Conservation (phyloP, 64 coral and sea anemone genomes). For the Platygyra sinensis region DNA sequence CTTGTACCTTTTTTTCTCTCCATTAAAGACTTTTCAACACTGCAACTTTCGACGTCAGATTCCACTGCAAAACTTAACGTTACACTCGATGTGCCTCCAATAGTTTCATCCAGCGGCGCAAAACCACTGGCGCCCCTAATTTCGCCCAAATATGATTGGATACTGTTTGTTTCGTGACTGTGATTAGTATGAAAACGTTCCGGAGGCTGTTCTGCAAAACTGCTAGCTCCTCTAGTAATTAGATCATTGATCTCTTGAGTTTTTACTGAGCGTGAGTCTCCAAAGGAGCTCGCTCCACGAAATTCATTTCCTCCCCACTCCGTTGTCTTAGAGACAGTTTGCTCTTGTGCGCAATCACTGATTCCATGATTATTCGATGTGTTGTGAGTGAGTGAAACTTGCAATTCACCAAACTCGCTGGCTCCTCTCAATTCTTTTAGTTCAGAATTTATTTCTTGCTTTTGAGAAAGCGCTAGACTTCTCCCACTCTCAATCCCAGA, state of each 20-base stretch:
- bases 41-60: slow-evolving; percentile 34
- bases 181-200: not conserved
- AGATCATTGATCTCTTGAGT: not conserved
- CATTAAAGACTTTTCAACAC: not conserved
- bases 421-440: not conserved
- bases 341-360: not conserved
- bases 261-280: not conserved
- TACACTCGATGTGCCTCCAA: slow-evolving; percentile 39
- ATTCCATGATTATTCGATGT: not conserved
- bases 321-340: not conserved
- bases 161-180: not conserved
- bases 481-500: too few species aligned
- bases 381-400: not conserved
- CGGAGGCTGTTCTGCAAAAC: not conserved
- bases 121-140: slow-evolving; percentile 42
- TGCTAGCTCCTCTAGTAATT: slow-evolving; percentile 1
- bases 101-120: slow-evolving; percentile 26
- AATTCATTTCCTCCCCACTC: not conserved
- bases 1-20: not conserved
- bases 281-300: slow-evolving; percentile 54
- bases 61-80: slow-evolving; percentile 60
- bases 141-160: not conserved
- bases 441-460: not conserved
- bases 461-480: too few species aligned
- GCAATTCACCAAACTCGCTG: not conserved